Conservation (phyloP, 2,113 vertebrate genomes). For the Sterna hirundo region DNA sequence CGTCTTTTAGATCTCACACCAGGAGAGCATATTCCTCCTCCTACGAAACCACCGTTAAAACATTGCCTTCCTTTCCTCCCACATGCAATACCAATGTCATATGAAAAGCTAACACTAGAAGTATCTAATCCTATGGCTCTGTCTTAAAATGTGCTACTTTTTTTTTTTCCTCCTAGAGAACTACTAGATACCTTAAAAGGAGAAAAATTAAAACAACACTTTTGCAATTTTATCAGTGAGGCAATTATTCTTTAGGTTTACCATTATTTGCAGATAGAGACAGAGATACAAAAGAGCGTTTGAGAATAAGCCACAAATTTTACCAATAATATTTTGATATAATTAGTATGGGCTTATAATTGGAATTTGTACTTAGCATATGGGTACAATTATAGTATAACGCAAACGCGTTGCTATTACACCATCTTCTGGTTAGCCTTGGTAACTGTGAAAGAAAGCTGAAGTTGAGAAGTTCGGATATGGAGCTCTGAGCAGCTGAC, state of each 20-base stretch:
- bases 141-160: not conserved
- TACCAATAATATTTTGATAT: not conserved
- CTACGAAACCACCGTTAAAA: conserved; percentile 22
- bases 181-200: conserved; percentile 7
- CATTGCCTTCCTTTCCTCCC: conserved; percentile 48
- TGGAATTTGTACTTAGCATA: not conserved
- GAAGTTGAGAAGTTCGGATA: not conserved
- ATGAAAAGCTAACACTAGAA: not conserved
- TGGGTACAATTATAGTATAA: not conserved
- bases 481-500: not conserved
- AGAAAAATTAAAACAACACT: not conserved
- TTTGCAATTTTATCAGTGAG: not conserved
- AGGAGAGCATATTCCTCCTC: conserved; percentile 46
- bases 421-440: conserved; percentile 45
- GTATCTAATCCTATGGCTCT: not conserved
- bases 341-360: not conserved
- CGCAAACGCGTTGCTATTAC: not conserved
- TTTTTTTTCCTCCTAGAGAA: not conserved
- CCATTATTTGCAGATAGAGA: not conserved
- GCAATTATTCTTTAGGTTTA: not conserved
- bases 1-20: conserved; percentile 24
- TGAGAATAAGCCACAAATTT: not conserved
- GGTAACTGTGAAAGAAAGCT: not conserved
- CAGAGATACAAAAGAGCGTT: not conserved
- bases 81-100: conserved; percentile 29